Evolutionary conservation across 37 sponge, comb jelly and placozoan genomes (phyloP), one percentile per base, ranked within the genome.

Genomic region (Lycopodina hypogea): DNA sequence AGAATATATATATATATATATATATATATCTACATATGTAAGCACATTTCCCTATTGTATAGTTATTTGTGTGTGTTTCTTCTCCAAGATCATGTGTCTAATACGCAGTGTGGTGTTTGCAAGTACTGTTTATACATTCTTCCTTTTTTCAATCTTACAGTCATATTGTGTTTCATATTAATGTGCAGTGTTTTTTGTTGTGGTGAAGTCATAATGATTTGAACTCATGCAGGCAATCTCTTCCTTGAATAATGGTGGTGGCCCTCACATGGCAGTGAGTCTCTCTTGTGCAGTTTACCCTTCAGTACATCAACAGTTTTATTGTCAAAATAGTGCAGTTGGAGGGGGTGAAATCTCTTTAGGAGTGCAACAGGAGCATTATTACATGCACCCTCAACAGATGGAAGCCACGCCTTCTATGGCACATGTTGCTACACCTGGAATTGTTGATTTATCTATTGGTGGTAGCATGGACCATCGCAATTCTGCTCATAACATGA

Each of bases 401-500:
- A 76, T 76, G 41, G 32, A 36, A 56, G 22, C 62, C 63, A 37
- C 26, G 2, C 56, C 66, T 17, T 30, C 32, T 33, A 32, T 34
- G 3, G 32, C 66, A 65, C 66, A 65, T 28, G 7, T 65, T 3
- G 35, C 34, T 34, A 65, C 66, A 32, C 66, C 66, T 32, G 35
- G 35, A 11, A 19, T 65, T 17, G 66, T 34, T 2, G 42, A 76
- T 36, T 34, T 9, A 37, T 26, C 58, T 7, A 40, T 56, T 23
- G 23, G 68, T 52, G 48, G 48, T 9, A 45, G 48, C 48, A 45
- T 45, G 48, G 48, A 45, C 9, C 48, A 45, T 9, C 69, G 32
- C 69, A 83, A 75, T 17, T 68, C 84, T 7, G 73, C 56, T n/a
- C n/a, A n/a, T 21, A 58, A 19, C 26, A 52, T 80, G 40, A 74